Evolutionary conservation across 2,888 invertebrate genomes (phyloP).

Genomic region (Lacanobia oleracea): DNA sequence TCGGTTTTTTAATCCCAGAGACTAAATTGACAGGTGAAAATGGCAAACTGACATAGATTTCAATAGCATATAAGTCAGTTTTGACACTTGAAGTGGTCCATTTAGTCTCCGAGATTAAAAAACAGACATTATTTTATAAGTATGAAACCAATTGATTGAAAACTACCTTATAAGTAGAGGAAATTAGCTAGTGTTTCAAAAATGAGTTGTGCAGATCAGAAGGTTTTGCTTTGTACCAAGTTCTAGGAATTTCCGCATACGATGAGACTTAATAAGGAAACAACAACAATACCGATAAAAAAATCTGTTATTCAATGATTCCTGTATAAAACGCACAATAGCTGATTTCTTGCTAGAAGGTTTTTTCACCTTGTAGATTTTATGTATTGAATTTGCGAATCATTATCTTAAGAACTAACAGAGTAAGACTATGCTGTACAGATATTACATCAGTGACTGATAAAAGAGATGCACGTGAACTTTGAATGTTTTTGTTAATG

Average conservation of each 20-base stretch:
- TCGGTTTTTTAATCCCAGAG: too few species aligned
- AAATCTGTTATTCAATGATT: slow-evolving; percentile 50
- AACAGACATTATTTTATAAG: too few species aligned
- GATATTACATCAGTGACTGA: slow-evolving; percentile 36
- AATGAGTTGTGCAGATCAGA: slow-evolving; percentile 15
- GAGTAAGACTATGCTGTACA: neutral
- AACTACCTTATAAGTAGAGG: neutral
- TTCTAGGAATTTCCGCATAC: slow-evolving; percentile 56
- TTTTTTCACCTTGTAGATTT: slow-evolving; percentile 29
- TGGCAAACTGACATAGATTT: too few species aligned
- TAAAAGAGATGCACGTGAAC: slow-evolving; percentile 13
- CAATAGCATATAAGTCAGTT: too few species aligned
- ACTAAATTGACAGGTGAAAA: too few species aligned
- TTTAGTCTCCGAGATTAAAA: too few species aligned
- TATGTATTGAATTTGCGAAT: slow-evolving; percentile 23
- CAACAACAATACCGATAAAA: slow-evolving; percentile 47
- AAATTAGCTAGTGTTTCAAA: slow-evolving; percentile 3
- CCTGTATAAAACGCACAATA: slow-evolving; percentile 51
- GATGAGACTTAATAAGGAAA: slow-evolving; percentile 57
- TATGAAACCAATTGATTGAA: neutral
- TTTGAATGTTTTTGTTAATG: slow-evolving; percentile 1
- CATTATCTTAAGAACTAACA: neutral
- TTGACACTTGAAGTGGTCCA: too few species aligned
- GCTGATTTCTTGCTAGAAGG: slow-evolving; percentile 30
- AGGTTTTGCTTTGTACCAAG: slow-evolving; percentile 22